Evolutionary conservation across 2,797 vertebrate genomes (phyloP), one percentile per base, ranked within the genome.

Genomic region (Coilia nasus): DNA sequence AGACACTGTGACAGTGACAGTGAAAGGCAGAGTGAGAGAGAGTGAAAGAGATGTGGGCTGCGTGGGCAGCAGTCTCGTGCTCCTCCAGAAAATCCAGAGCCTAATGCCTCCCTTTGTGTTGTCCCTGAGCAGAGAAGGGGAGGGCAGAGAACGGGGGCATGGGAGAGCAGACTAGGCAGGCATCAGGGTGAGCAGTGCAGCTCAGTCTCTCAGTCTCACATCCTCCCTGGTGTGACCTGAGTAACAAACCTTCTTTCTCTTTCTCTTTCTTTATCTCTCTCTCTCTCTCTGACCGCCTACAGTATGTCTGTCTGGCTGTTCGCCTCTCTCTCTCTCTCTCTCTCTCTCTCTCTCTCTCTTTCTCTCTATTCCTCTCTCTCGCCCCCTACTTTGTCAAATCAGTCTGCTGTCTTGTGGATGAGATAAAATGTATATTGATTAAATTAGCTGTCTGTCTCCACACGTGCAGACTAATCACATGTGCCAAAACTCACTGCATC

Each of bases 51-150:
- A 19, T 78, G 71, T 78, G 71, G 71, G 44, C 71, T 90, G 90
- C 88, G 89, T 71, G 92, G 92, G 91, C 86, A 87, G 90, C 85
- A 90, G 90, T 35, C 87, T 88, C 89, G 90, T 91, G 88, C 83
- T 90, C 85, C 83, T 25, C 88, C 93, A 91, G 94, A 92, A 94
- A 92, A 88, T 71, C 90, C 90, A 89, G 92, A 21, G 71, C 71
- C 94, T 94, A 91, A 93, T 91, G 91, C 92, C 92, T 91, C 82
- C 35, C 90, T 86, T 83, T 87, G 91, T 91, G 91, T 92, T 91
- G 92, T 91, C 87, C 92, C 90, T 90, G 90, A 93, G 91, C 87
- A 83, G 81, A 86, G 87, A 87, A 86, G 88, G 90, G 83, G 78
- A 86, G 80, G 60, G 86, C 3, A 14, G 28, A 28, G 25, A 78